phyloP scores from a whole-genome alignment of 2,888 invertebrate species.

The Sarcophaga carnaria region DNA sequence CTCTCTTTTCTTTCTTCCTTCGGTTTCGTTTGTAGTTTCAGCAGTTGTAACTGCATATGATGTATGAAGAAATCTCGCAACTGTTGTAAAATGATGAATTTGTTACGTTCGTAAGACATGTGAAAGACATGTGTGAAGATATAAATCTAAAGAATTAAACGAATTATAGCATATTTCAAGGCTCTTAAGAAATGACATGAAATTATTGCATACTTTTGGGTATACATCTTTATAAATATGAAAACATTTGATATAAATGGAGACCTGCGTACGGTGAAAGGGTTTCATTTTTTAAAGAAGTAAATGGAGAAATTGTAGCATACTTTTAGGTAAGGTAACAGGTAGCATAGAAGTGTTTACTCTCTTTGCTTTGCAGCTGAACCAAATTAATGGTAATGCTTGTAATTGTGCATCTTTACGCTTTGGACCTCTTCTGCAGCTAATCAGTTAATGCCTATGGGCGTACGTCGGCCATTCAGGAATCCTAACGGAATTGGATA shows the following conservation, averaged over 20 bases:
- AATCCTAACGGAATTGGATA: too few relatives aligned
- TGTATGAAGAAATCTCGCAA: constrained; percentile 37
- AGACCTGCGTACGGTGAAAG: not conserved
- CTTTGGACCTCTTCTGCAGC: too few relatives aligned
- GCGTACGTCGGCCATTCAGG: too few relatives aligned
- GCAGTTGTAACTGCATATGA: constrained; percentile 16
- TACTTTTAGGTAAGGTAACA: not conserved
- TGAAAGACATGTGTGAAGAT: not conserved
- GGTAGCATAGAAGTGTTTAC: too few relatives aligned
- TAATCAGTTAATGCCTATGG: too few relatives aligned
- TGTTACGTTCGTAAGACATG: constrained; percentile 28
- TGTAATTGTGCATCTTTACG: too few relatives aligned
- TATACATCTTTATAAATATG: not conserved
- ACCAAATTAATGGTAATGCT: too few relatives aligned
- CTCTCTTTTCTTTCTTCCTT: not conserved
- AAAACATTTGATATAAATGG: not conserved
- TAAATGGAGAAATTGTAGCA: not conserved
- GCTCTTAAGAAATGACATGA: not conserved
- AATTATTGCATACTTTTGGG: not conserved
- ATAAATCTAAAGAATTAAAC: not conserved
- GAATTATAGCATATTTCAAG: constrained; percentile 27
- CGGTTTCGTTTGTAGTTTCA: constrained; percentile 29
- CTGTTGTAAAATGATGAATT: constrained; percentile 40
- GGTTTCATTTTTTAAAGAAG: not conserved
- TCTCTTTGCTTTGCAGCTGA: too few relatives aligned